A percentile compares a stretch with the other conserved stretches of the same genome.
phyloP scores from a whole-genome alignment of 2,113 vertebrate species.

The Aix galericulata region DNA sequence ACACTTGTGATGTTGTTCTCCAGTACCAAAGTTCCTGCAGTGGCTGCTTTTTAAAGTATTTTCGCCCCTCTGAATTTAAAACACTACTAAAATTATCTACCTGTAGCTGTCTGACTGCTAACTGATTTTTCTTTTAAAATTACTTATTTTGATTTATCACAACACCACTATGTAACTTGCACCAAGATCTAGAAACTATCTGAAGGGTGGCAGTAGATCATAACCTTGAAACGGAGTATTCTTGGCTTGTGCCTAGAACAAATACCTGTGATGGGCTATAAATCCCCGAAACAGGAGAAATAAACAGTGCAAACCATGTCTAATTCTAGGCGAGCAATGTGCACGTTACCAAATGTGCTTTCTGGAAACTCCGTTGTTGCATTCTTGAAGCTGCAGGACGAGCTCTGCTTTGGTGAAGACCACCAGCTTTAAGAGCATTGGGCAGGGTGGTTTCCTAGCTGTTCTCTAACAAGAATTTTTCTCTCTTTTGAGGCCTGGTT shows the following conservation, averaged over 20 bases:
- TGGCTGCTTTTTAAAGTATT: background rate
- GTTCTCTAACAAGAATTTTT: conserved; percentile 44
- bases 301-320: background rate
- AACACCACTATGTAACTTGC: background rate
- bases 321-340: background rate
- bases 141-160: background rate
- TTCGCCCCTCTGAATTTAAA: background rate
- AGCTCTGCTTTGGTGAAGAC: background rate
- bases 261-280: background rate
- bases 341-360: background rate
- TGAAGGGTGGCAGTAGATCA: background rate
- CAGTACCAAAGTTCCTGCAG: background rate
- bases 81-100: background rate
- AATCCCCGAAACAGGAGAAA: background rate
- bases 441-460: background rate
- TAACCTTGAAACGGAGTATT: background rate
- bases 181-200: background rate
- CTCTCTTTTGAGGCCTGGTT: conserved; percentile 18
- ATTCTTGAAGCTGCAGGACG: conserved; percentile 18
- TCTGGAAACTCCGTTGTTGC: background rate
- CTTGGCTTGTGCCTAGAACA: background rate
- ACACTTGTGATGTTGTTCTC: background rate
- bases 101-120: background rate
- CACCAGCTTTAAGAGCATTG: background rate
- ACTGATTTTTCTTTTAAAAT: background rate